These are phyloP conservation scores for Zootoca vivipara DNA, from an alignment of 2,113 vertebrate species.

Conservation along the genomic window DNA sequence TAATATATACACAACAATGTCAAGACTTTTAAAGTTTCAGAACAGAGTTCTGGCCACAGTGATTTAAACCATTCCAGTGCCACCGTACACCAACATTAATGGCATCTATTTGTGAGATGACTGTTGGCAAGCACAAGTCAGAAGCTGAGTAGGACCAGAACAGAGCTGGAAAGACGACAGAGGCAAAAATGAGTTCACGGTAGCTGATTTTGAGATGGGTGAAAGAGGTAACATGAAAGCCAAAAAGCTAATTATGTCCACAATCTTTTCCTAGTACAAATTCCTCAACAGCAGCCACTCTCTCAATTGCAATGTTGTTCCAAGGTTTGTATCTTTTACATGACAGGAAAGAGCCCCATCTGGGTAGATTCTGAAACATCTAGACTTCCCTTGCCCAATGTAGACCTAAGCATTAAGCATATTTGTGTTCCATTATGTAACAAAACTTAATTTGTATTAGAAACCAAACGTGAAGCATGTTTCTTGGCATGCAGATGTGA, in stretches of 20 bases:
- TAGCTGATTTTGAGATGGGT: neutral
- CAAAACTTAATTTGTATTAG: neutral
- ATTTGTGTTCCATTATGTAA: neutral
- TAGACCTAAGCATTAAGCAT: neutral
- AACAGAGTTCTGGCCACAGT: neutral
- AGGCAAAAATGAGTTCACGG: neutral
- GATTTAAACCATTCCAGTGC: conserved; percentile 14
- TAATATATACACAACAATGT: no score
- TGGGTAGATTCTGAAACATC: neutral
- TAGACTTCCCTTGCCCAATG: neutral
- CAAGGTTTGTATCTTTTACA: neutral
- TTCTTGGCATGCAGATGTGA: conserved; percentile 24
- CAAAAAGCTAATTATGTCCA: neutral
- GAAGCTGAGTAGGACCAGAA: neutral
- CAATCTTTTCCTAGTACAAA: neutral
- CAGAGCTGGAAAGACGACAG: neutral
- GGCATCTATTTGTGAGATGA: neutral
- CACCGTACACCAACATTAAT: conserved; percentile 1
- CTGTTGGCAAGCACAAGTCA: neutral
- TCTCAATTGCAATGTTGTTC: neutral
- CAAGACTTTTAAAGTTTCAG: no score
- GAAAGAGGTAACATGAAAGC: neutral
- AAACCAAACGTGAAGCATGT: conserved; percentile 24
- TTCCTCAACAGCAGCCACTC: neutral
- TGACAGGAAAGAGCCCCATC: neutral